These are phyloP conservation scores for Rattus rattus DNA, from an alignment of 2,113 vertebrate species.

Conservation along the genomic window DNA sequence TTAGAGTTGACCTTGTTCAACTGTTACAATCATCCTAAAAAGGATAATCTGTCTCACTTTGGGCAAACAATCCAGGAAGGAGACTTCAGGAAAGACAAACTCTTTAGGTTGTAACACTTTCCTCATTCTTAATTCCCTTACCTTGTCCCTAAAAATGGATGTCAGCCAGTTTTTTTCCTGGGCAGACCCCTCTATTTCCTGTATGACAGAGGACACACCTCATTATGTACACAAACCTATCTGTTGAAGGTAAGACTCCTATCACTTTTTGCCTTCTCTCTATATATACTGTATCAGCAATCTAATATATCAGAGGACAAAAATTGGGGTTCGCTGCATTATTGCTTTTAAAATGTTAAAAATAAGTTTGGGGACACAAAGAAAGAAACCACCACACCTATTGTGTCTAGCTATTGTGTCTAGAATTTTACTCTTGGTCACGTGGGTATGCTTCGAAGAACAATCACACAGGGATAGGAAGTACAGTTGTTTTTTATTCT, in stretches of 20 bases:
- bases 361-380: not conserved
- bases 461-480: not conserved
- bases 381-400: not conserved
- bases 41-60: not conserved
- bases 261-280: not conserved
- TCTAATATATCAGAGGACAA: not conserved
- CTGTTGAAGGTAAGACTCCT: not conserved
- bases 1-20: not conserved
- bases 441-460: not conserved
- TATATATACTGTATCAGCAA: not conserved
- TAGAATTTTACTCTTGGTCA: not conserved
- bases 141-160: too few relatives aligned
- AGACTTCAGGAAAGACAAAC: not conserved
- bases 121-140: not conserved
- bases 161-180: not conserved
- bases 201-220: not conserved
- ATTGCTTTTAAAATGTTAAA: not conserved
- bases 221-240: not conserved
- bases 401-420: not conserved
- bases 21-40: not conserved
- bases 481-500: not conserved
- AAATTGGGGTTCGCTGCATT: not conserved
- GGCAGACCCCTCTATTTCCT: not conserved
- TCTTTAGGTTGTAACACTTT: not conserved
- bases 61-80: not conserved